A percentile compares a stretch with the other conserved stretches of the same genome.
Conservation (phyloP, 2,113 vertebrate genomes). For the Hystrix cristata region DNA sequence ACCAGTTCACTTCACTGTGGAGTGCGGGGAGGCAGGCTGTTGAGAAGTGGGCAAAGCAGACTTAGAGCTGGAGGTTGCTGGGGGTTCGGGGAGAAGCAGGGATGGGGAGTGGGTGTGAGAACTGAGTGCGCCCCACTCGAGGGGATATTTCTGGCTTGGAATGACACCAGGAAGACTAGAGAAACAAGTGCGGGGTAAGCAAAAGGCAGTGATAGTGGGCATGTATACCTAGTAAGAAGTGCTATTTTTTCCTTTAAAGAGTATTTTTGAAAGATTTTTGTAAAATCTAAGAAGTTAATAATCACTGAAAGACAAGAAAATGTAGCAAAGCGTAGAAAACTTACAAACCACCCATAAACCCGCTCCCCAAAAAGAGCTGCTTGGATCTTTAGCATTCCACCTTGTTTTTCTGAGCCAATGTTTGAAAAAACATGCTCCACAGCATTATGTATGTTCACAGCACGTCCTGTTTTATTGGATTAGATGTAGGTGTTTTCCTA, state of each 20-base stretch:
- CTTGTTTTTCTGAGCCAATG: slow-evolving; percentile 2
- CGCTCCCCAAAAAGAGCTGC: neutral
- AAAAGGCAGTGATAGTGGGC: neutral
- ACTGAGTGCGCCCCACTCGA: neutral
- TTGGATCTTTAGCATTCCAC: neutral
- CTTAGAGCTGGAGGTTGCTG: neutral
- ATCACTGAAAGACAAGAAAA: neutral
- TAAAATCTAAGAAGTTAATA: slow-evolving; percentile 11
- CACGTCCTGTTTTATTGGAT: slow-evolving; percentile 66
- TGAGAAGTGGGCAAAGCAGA: neutral
- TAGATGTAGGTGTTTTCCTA: neutral
- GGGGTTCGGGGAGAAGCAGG: neutral
- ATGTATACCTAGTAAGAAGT: neutral
- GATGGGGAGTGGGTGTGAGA: neutral
- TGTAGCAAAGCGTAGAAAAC: slow-evolving; percentile 32
- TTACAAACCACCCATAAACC: neutral
- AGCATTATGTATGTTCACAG: neutral
- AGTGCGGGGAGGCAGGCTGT: neutral
- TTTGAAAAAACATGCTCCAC: neutral
- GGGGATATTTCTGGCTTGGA: neutral
- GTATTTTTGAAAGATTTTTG: neutral
- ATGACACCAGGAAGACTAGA: neutral
- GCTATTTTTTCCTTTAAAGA: neutral
- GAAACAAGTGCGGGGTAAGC: neutral
- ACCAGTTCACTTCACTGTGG: neutral